These are phyloP conservation scores for Hylaeus anthracinus DNA, from an alignment of 1,140 invertebrate genomes.

Conservation along the genomic window DNA sequence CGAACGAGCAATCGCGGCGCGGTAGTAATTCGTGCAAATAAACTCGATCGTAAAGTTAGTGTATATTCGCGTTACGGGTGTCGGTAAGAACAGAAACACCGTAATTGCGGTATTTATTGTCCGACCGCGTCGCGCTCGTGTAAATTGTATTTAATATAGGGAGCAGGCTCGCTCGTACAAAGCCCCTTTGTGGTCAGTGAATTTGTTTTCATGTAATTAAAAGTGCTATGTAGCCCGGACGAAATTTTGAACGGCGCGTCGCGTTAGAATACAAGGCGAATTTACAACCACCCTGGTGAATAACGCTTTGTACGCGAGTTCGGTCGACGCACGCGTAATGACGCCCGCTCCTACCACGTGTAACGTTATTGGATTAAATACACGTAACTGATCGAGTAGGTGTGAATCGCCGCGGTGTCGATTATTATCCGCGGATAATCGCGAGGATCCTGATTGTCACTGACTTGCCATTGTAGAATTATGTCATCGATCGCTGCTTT, in stretches of 20 bases:
- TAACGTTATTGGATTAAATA: constrained; percentile 4
- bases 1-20: constrained; percentile 1
- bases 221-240: constrained; percentile 16
- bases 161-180: not conserved
- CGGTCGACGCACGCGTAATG: constrained; percentile 15
- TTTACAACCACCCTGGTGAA: constrained; percentile 15
- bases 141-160: constrained; percentile 13
- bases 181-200: constrained; percentile 9
- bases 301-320: not conserved
- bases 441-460: constrained; percentile 5
- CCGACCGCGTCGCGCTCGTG: not conserved
- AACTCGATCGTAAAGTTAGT: not conserved
- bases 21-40: constrained; percentile 18
- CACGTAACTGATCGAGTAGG: constrained; percentile 14
- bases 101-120: constrained; percentile 16
- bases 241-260: constrained; percentile 19
- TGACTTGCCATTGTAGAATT: constrained; percentile 20
- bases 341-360: not conserved
- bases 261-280: not conserved
- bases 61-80: not conserved
- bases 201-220: constrained; percentile 43
- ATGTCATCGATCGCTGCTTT: not conserved
- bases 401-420: constrained; percentile 7
- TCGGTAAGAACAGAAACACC: constrained; percentile 5
- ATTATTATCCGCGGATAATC: constrained; percentile 45